phyloP scores from a whole-genome alignment of 2,797 vertebrate genomes.

The Pempheris klunzingeri region DNA sequence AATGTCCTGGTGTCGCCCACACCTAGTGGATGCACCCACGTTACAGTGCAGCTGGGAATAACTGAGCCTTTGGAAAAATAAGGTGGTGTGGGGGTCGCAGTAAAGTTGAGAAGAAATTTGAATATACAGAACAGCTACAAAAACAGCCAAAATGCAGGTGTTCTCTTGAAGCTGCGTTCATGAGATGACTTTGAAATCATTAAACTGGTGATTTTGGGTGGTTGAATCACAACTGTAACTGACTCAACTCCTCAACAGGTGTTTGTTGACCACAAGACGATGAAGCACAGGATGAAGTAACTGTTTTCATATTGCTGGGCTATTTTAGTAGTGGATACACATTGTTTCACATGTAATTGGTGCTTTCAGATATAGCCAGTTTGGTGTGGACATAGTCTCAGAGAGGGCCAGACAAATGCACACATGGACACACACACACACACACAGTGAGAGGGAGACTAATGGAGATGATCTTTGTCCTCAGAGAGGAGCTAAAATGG shows the following conservation, averaged over 20 bases:
- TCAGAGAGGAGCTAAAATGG: slow-evolving; percentile 70
- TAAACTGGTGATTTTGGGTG: too few species aligned
- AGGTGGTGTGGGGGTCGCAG: too few species aligned
- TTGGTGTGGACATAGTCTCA: background rate
- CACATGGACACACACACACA: background rate
- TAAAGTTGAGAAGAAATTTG: background rate
- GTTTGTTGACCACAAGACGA: background rate
- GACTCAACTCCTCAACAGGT: background rate
- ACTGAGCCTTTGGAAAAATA: too few species aligned
- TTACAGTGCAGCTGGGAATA: background rate
- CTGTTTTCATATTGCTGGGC: background rate
- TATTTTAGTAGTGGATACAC: background rate
- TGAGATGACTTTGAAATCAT: background rate
- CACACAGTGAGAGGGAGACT: slow-evolving; percentile 33
- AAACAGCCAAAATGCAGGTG: too few species aligned
- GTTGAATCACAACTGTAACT: background rate
- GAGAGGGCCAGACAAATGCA: background rate
- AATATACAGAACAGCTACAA: too few species aligned
- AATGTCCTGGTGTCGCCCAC: too few species aligned
- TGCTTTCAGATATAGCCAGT: slow-evolving; percentile 8
- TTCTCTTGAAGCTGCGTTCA: background rate
- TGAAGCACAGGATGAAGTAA: background rate
- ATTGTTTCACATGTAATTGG: background rate
- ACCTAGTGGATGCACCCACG: background rate
- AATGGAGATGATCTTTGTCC: slow-evolving; percentile 68